Evolutionary conservation across 2,797 vertebrate genomes (phyloP).

Genomic region (Oryzias dopingdopingensis): DNA sequence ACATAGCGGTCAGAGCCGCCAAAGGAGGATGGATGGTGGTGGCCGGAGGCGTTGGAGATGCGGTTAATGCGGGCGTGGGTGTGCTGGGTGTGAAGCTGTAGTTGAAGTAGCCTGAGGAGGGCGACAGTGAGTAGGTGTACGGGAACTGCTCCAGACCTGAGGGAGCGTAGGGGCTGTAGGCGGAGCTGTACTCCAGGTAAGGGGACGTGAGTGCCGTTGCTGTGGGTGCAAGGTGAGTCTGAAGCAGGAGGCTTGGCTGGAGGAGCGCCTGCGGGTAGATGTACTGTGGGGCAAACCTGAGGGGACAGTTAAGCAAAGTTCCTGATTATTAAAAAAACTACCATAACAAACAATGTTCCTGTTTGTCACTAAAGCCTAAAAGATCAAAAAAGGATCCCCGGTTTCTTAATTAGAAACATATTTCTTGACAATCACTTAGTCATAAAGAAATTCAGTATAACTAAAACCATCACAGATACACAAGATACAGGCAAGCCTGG

Average conservation of each 20-base stretch:
- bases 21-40: constrained; percentile 55
- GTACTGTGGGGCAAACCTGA: constrained; percentile 89
- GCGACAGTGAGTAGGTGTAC: constrained; percentile 86
- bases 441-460: too few species aligned
- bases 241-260: constrained; percentile 91
- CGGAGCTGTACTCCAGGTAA: constrained; percentile 88
- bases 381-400: too few species aligned
- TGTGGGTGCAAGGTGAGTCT: constrained; percentile 84
- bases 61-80: constrained; percentile 40
- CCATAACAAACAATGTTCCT: too few species aligned
- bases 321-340: not conserved
- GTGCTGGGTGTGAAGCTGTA: constrained; percentile 82
- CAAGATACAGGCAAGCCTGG: too few species aligned
- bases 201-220: constrained; percentile 83
- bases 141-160: constrained; percentile 88
- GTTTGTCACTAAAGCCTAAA: too few species aligned
- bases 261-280: constrained; percentile 90
- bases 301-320: constrained; percentile 37
- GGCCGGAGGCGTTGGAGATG: constrained; percentile 57
- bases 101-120: constrained; percentile 86
- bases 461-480: too few species aligned
- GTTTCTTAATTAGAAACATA: too few species aligned
- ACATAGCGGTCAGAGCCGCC: constrained; percentile 52
- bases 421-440: too few species aligned
- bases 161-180: constrained; percentile 88